Conservation (phyloP, 2,888 invertebrate species). For the Terebella lapidaria region DNA sequence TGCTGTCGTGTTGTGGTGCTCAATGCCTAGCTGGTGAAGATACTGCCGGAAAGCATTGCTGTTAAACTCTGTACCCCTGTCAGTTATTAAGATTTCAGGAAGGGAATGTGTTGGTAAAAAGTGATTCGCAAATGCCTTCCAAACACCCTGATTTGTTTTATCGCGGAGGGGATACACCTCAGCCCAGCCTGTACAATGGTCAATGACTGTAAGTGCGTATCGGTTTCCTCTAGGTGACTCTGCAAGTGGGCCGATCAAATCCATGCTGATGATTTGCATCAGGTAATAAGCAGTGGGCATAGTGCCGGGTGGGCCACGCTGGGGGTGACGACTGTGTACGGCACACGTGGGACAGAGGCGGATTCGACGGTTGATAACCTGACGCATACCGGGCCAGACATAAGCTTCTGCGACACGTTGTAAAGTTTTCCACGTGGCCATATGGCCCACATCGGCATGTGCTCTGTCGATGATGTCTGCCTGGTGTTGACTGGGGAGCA, state of each 20-base stretch:
- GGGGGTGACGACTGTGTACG: background rate
- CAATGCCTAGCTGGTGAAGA: background rate
- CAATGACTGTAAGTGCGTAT: background rate
- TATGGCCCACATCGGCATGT: background rate
- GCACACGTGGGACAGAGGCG: background rate
- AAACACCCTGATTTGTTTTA: background rate
- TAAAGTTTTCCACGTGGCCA: background rate
- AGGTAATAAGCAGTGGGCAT: background rate
- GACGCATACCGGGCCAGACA: background rate
- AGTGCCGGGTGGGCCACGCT: background rate
- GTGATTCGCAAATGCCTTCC: background rate
- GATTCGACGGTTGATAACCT: background rate
- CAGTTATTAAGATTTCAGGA: background rate
- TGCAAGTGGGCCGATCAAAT: slow-evolving; percentile 2
- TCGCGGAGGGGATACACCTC: background rate
- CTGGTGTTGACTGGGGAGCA: background rate
- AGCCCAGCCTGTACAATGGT: slow-evolving; percentile 4
- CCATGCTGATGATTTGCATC: background rate
- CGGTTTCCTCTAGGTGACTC: background rate
- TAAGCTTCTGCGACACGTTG: background rate
- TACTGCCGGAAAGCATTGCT: background rate
- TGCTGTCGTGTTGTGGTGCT: background rate
- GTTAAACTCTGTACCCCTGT: background rate
- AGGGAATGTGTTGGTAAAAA: background rate
- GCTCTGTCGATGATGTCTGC: background rate